Base-by-base conservation (phyloP, 2,113 vertebrate species). In the Rutilus rutilus region DNA sequence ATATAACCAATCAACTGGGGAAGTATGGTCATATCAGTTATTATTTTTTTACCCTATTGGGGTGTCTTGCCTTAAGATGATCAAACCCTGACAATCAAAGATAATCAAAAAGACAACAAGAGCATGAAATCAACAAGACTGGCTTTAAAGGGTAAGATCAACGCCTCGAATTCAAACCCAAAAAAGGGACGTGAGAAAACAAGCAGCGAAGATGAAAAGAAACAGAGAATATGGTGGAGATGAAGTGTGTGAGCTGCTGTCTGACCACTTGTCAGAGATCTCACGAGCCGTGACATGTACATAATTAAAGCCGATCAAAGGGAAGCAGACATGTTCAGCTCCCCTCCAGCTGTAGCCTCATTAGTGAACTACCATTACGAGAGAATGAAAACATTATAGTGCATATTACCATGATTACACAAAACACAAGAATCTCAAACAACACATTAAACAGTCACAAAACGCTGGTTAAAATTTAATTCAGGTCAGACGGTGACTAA, bases 301-400 rank as follows among this genome's bases (percentile, higher is more conserved):
- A 83, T 59, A 83, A 73, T 83, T 83, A 83, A 83, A 83, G 47
- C 14, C 50, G 30, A 83, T 74, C 82, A 83, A 83, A 83, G 82
- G 8, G 33, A 54, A 73, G 50, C 81, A 83, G 82, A 73, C 82
- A 83, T 71, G 82, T 83, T 83, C 73, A 83, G 67, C 82, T 83
- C 67, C 82, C 82, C 33, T 83, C 33, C 65, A 83, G 67, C 82
- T 83, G 82, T 83, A 59, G 64, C 82, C 52, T 83, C 67, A 83
- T 74, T 83, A 73, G 67, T 59, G 23, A 12, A 57, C 12, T 39
- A 57, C 19, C 6, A 59, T 36, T 30, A 23, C 52, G 19, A 39
- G 50, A 11, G 23, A 23, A 73, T 83, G 33, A 73, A 74, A 83
- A 73, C 33, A 83, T 73, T 57, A 54, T 12, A 39, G 21, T 73